These are phyloP conservation scores for Neostethus bicornis DNA, from an alignment of 2,797 vertebrate species.

Conservation along the genomic window DNA sequence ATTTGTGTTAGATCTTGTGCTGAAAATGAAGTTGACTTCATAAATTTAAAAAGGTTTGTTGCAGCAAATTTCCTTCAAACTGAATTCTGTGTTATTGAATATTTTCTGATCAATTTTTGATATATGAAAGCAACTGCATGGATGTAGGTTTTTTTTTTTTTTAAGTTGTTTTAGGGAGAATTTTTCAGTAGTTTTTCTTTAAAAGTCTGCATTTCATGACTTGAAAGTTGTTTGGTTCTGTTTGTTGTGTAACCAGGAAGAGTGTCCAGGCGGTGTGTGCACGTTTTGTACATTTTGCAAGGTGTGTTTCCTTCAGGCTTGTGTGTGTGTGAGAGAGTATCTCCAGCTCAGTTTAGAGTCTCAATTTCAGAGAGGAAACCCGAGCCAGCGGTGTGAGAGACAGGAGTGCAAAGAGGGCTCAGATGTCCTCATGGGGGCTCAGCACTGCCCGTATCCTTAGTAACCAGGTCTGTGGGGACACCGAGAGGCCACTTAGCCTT, in stretches of 20 bases:
- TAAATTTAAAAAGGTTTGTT: background rate
- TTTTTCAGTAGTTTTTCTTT: background rate
- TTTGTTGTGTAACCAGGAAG: conserved; percentile 18
- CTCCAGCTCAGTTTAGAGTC: conserved; percentile 37
- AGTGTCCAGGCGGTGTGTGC: conserved; percentile 17
- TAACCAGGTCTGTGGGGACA: conserved; percentile 59
- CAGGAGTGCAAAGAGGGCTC: conserved; percentile 55
- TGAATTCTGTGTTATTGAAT: background rate
- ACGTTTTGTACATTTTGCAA: conserved; percentile 41
- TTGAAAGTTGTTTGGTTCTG: conserved; percentile 3
- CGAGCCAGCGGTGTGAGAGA: conserved; percentile 64
- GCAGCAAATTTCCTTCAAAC: conserved; percentile 10
- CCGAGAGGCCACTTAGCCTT: conserved; percentile 42
- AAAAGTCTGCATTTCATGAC: conserved; percentile 19
- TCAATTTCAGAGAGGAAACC: conserved; percentile 71
- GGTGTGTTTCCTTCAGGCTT: conserved; percentile 34
- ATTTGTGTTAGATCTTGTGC: background rate
- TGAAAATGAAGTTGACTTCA: too few relatives aligned
- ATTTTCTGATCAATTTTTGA: conserved; percentile 1
- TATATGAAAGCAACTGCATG: background rate
- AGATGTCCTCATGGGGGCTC: conserved; percentile 72
- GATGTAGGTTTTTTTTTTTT: background rate
- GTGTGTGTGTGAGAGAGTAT: conserved; percentile 4
- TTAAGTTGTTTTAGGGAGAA: background rate
- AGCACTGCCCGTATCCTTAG: conserved; percentile 45